Evolutionary conservation across 2,888 invertebrate species (phyloP).

Genomic region (Lithophane ornitopus): DNA sequence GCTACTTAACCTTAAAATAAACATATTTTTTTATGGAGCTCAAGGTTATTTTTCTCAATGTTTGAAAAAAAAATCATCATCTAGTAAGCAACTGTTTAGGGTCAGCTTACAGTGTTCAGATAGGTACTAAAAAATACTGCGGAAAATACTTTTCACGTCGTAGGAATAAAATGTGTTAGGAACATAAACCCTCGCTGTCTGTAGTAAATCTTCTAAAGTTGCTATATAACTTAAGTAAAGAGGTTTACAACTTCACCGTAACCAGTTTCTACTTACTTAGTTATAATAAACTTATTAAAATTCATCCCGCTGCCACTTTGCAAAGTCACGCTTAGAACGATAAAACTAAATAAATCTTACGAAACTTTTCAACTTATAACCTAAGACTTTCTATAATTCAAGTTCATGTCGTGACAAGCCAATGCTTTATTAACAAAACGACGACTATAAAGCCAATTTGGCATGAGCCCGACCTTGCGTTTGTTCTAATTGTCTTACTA

Average conservation of each 20-base stretch:
- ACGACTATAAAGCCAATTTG: conserved; percentile 60
- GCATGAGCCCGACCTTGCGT: conserved; percentile 76
- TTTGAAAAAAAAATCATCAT: not conserved
- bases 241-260: conserved; percentile 47
- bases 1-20: too few species aligned
- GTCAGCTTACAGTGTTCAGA: conserved; percentile 8
- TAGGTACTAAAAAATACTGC: conserved; percentile 28
- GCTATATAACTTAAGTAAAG: conserved; percentile 51
- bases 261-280: conserved; percentile 43
- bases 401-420: conserved; percentile 62
- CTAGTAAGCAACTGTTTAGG: not conserved
- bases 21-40: too few species aligned
- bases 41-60: not conserved
- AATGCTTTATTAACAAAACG: conserved; percentile 56
- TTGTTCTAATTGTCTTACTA: conserved; percentile 76
- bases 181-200: conserved; percentile 29
- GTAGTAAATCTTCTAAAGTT: conserved; percentile 49
- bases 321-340: conserved; percentile 39
- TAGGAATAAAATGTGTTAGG: conserved; percentile 32
- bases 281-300: conserved; percentile 56
- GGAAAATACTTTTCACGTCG: conserved; percentile 31
- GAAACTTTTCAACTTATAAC: conserved; percentile 45
- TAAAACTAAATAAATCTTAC: conserved; percentile 50
- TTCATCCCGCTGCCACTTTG: conserved; percentile 36
- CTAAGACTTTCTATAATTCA: conserved; percentile 48